These are phyloP conservation scores for Loxodonta africana DNA, from an alignment of 2,113 vertebrate species.

Conservation along the genomic window DNA sequence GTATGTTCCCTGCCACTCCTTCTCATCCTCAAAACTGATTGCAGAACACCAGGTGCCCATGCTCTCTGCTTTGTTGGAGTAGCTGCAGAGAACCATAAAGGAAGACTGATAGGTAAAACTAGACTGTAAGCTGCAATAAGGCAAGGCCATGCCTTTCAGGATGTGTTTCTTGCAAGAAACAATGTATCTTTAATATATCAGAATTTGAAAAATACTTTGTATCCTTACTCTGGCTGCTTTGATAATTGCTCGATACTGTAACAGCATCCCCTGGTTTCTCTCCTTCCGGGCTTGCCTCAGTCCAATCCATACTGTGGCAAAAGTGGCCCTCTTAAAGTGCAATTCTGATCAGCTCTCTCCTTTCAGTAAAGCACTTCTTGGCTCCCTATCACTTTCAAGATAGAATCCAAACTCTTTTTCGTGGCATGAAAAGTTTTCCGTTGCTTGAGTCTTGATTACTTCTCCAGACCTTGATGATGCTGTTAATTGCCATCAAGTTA, in stretches of 20 bases:
- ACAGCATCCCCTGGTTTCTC: not conserved
- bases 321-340: not conserved
- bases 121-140: not conserved
- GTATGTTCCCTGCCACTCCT: not conserved
- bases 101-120: not conserved
- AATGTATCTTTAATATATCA: not conserved
- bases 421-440: not conserved
- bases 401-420: not conserved
- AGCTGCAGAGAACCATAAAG: not conserved
- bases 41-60: no score
- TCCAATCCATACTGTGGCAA: not conserved
- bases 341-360: not conserved
- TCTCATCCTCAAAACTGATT: not conserved
- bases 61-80: not conserved
- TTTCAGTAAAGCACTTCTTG: constrained; percentile 10
- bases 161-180: not conserved
- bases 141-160: not conserved
- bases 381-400: not conserved
- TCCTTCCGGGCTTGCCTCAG: not conserved
- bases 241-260: not conserved
- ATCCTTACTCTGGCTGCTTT: not conserved
- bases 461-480: not conserved
- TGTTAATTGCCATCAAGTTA: not conserved
- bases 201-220: not conserved
- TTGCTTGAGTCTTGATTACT: not conserved